Base-by-base conservation (phyloP, 2,797 vertebrate genomes). In the Helicolenus hilgendorfi region DNA sequence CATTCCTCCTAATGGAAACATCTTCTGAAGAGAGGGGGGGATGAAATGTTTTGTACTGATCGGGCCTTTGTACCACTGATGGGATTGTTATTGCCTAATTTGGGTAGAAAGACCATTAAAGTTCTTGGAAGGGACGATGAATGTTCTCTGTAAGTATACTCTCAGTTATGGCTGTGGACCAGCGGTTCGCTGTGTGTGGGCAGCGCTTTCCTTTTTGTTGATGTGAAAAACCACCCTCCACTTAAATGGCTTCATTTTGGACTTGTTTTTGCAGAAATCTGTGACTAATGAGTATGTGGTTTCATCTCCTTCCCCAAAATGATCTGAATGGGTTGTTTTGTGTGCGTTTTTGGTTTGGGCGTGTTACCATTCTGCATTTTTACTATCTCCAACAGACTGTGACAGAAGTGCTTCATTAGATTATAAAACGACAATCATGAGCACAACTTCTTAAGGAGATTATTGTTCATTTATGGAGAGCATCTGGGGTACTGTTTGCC, bases 1-100 rank as follows among this genome's bases (percentile, higher is more conserved):
- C 88, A 90, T 91, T 93, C 91, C 77, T 93, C 77, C 90, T 96
- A 96, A 96, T 96, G 94, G 93, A 94, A 93, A 93, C 89, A 92
- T 93, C 79, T 91, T 94, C 80, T 89, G 87, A 90, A 82, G 84
- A 88, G 86, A 76, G 87, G 87, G 90, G 90, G 88, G 86, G 94
- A 92, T 88, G 86, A 94, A 94, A 94, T 94, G 94, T 90, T 87
- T 84, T 84, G 82, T 87, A 81, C 93, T 49, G 93, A 92, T 89
- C 83, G 86, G 79, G 89, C 91, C 91, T 93, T 88, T 89, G 91
- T 92, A 78, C 79, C 79, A 73, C 91, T 91, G 94, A 95, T 95
- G 89, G 86, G 83, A 92, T 93, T 93, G 91, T 94, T 95, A 92
- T 94, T 94, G 91, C 94, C 92, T 95, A 95, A 95, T 96, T 94